Conservation (phyloP, 2,797 vertebrate genomes). For the Hydrophis major region DNA sequence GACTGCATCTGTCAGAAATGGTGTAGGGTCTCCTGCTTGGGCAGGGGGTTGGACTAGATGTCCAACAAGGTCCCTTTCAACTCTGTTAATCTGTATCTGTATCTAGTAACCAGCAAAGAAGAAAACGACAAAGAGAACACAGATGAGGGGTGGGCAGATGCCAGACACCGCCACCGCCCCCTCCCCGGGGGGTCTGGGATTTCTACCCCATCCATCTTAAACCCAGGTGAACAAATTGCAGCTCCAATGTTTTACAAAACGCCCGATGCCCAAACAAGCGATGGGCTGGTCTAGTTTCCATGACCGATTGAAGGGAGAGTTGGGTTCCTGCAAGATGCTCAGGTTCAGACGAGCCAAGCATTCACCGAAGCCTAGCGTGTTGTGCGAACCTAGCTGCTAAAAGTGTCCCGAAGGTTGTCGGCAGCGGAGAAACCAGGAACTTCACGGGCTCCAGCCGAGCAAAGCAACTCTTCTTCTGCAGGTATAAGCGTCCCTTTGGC, state of each 20-base stretch:
- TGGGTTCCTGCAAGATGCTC: neutral
- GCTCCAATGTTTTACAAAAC: neutral
- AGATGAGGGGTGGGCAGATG: neutral
- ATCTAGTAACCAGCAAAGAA: neutral
- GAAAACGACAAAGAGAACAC: neutral
- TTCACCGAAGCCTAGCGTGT: neutral
- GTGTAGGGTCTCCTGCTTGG: too few relatives aligned
- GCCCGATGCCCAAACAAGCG: neutral
- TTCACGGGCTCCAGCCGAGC: neutral
- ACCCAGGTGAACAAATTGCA: neutral
- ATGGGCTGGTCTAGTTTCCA: neutral
- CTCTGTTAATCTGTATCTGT: too few relatives aligned
- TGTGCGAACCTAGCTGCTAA: neutral
- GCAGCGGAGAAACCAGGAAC: neutral
- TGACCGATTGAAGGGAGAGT: neutral
- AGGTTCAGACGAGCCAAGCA: neutral
- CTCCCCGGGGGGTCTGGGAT: neutral
- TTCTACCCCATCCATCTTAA: neutral
- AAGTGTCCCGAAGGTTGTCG: neutral
- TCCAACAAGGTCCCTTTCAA: too few relatives aligned
- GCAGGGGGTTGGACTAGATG: too few relatives aligned
- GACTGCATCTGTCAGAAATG: too few relatives aligned
- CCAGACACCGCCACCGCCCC: neutral
- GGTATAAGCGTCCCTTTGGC: neutral
- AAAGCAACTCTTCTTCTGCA: neutral